Conservation (phyloP, 53 echinoderm and acorn worm genomes). For the Paracentrotus lividus region DNA sequence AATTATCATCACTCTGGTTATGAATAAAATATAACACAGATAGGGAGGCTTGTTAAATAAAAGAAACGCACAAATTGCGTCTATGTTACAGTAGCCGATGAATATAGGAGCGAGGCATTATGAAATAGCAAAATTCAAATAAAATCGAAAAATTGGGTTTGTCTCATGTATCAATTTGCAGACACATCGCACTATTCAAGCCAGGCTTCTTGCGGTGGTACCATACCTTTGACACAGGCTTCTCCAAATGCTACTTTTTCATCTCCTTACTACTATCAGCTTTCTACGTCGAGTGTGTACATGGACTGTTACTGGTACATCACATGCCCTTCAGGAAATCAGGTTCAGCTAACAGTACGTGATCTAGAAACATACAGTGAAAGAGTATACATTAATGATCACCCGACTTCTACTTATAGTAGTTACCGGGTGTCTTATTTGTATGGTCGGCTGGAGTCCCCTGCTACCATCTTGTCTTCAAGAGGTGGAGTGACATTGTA, state of each 20-base stretch:
- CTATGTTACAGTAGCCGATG: too few species aligned
- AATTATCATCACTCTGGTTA: too few species aligned
- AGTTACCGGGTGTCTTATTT: background rate
- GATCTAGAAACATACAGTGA: constrained; percentile 26
- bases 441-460: background rate
- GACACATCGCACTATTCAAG: constrained; percentile 9
- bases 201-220: constrained; percentile 12
- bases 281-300: background rate
- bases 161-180: background rate
- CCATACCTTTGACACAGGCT: constrained; percentile 10
- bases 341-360: constrained; percentile 30
- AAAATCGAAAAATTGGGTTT: too few species aligned
- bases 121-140: too few species aligned
- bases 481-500: background rate
- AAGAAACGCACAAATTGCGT: too few species aligned
- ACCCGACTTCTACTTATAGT: background rate
- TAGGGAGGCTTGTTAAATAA: too few species aligned
- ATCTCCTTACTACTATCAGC: constrained; percentile 46
- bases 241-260: constrained; percentile 47
- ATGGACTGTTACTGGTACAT: constrained; percentile 48
- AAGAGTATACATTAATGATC: constrained; percentile 1
- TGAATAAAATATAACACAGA: too few species aligned
- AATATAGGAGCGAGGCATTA: too few species aligned
- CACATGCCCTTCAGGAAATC: constrained; percentile 43
- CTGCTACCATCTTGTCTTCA: constrained; percentile 5